Evolutionary conservation across 2,113 vertebrate genomes (phyloP), one percentile per base, ranked within the genome.

Genomic region (Hirundichthys speculiger): DNA sequence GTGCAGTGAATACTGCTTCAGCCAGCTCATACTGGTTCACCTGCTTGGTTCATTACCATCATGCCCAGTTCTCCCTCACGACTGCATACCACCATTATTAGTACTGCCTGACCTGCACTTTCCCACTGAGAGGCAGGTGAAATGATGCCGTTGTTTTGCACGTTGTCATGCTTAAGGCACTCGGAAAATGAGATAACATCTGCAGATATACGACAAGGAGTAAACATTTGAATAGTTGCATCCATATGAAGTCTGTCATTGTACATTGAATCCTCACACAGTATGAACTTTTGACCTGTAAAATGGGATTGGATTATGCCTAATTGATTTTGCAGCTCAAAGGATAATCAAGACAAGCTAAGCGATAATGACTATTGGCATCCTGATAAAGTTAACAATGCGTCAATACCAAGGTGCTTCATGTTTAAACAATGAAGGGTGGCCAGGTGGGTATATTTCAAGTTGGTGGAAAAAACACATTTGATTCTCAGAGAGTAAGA

Each of bases 331-430:
- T 75, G 72, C 74, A 83, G 80, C 77, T 72, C 54, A 45, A 75
- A 72, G 83, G 86, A 88, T 90, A 86, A 91, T 91, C 85, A 87
- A 88, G 87, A 90, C 83, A 84, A 88, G 88, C 87, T 84, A 80
- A 82, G 73, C 72, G 74, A 88, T 90, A 87, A 89, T 79, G 79
- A 68, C 64, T 86, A 90, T 91, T 88, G 90, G 69, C 88, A 86
- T 82, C 67, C 74, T 87, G 82, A 91, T 91, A 73, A 86, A 86
- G 75, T 69, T 80, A 86, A 88, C 75, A 75, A 74, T 43, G 47
- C 54, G 73, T 84, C 82, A 48, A 85, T 84, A 52, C 15, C 52
- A 71, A 62, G 49, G 57, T 13, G 59, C 77, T 72, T 77, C 58
- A 65, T 82, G 75, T 72, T 83, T 60, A 64, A 79, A 85, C 63